These are phyloP conservation scores for Melanogrammus aeglefinus DNA, from an alignment of 2,797 vertebrate species.

Conservation along the genomic window DNA sequence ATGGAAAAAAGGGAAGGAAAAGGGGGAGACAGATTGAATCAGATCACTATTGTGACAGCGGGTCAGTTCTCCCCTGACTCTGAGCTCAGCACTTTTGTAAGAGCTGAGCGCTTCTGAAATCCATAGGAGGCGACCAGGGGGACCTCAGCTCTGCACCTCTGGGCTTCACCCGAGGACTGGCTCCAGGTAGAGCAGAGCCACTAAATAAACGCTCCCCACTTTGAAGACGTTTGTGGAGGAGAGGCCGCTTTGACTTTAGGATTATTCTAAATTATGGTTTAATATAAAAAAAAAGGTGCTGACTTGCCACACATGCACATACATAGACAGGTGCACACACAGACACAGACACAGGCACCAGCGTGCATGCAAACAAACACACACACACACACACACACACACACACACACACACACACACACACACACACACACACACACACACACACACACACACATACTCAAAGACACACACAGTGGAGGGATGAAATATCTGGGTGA, in stretches of 20 bases:
- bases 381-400: not conserved
- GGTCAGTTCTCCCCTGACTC: slow-evolving; percentile 27
- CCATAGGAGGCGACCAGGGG: slow-evolving; percentile 42
- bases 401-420: not conserved
- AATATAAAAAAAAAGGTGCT: not conserved
- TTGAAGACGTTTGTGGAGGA: not conserved
- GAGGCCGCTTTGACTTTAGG: not conserved
- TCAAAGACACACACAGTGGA: not conserved
- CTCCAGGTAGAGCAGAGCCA: not conserved
- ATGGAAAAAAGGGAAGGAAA: slow-evolving; percentile 7
- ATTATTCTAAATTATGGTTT: not conserved
- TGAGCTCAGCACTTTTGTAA: slow-evolving; percentile 37
- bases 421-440: not conserved
- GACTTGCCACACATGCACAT: slow-evolving; percentile 3
- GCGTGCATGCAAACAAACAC: not conserved
- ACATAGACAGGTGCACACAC: not conserved
- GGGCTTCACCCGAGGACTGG: slow-evolving; percentile 7
- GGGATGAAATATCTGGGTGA: slow-evolving; percentile 36
- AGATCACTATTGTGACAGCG: slow-evolving; percentile 17
- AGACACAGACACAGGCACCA: not conserved
- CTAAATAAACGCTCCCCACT: not conserved
- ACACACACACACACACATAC: not conserved
- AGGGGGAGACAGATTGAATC: slow-evolving; percentile 1
- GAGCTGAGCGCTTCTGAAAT: slow-evolving; percentile 31
- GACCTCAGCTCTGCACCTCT: slow-evolving; percentile 22